A percentile compares a stretch with the other conserved stretches of the same genome.
phyloP scores from a whole-genome alignment of 1,140 invertebrate species.

The Trachymyrmex septentrionalis region DNA sequence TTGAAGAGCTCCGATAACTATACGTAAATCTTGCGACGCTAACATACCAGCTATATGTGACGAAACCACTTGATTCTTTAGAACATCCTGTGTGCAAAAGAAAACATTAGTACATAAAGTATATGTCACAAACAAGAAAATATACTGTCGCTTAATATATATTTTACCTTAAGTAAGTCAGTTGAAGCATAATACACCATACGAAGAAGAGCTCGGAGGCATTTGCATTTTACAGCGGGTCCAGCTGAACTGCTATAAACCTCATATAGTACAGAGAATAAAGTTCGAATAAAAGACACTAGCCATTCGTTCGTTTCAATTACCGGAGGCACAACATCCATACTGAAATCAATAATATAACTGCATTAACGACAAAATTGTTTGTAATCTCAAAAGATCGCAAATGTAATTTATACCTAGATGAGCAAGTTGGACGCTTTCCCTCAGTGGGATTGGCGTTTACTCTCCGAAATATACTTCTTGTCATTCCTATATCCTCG shows the following conservation, averaged over 20 bases:
- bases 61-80: conserved; percentile 97
- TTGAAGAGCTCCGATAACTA: conserved; percentile 98
- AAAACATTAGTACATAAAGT: conserved; percentile 3
- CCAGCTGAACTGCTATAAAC: conserved; percentile 99
- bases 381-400: not conserved
- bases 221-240: conserved; percentile 98
- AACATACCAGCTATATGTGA: conserved; percentile 99
- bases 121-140: not conserved
- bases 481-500: conserved; percentile 97
- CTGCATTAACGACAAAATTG: conserved; percentile 7
- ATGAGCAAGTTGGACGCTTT: conserved; percentile 84
- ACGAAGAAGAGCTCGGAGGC: conserved; percentile 96
- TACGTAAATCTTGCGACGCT: conserved; percentile 97
- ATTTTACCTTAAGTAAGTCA: conserved; percentile 91
- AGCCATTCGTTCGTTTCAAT: conserved; percentile 86
- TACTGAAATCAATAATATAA: conserved; percentile 76
- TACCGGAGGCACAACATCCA: conserved; percentile 85
- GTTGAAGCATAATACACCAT: conserved; percentile 98
- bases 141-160: not conserved
- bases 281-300: conserved; percentile 92
- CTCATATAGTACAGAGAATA: conserved; percentile 97
- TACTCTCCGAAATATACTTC: conserved; percentile 94
- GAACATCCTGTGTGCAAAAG: conserved; percentile 88
- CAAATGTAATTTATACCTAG: conserved; percentile 73
- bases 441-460: conserved; percentile 85